A percentile compares a stretch with the other conserved stretches of the same genome.
These are phyloP conservation scores for Xiphophorus birchmanni DNA, from an alignment of 2,797 vertebrate species.

Conservation along the genomic window DNA sequence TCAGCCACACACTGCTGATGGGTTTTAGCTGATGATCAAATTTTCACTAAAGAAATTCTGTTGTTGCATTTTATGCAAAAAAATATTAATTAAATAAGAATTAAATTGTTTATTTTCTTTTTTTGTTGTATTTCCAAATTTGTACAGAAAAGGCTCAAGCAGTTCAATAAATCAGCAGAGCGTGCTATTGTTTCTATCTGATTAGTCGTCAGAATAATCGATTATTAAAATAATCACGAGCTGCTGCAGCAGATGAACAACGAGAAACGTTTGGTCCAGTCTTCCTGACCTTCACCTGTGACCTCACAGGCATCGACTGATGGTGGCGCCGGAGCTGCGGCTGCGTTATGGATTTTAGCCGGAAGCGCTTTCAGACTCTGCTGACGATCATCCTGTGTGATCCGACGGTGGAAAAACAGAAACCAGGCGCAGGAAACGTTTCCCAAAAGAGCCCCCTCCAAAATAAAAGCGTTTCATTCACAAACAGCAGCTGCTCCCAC, in stretches of 20 bases:
- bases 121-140: too few relatives aligned
- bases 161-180: not conserved
- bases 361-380: conserved; percentile 42
- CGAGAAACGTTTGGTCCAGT: not conserved
- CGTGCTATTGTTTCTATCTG: too few relatives aligned
- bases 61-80: too few relatives aligned
- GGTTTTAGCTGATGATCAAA: too few relatives aligned
- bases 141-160: too few relatives aligned
- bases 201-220: too few relatives aligned
- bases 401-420: not conserved
- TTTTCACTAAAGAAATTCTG: too few relatives aligned
- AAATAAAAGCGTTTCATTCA: not conserved
- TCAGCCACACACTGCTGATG: too few relatives aligned
- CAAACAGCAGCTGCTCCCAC: not conserved
- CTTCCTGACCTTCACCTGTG: conserved; percentile 31
- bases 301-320: conserved; percentile 54
- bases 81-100: too few relatives aligned
- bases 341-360: conserved; percentile 63
- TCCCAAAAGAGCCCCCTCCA: not conserved
- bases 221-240: too few relatives aligned
- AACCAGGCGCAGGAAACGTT: not conserved
- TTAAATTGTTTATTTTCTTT: too few relatives aligned
- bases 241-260: too few relatives aligned
- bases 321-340: conserved; percentile 29
- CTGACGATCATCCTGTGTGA: conserved; percentile 18